Conservation (phyloP, 2,797 vertebrate genomes). For the Sciurus carolinensis region DNA sequence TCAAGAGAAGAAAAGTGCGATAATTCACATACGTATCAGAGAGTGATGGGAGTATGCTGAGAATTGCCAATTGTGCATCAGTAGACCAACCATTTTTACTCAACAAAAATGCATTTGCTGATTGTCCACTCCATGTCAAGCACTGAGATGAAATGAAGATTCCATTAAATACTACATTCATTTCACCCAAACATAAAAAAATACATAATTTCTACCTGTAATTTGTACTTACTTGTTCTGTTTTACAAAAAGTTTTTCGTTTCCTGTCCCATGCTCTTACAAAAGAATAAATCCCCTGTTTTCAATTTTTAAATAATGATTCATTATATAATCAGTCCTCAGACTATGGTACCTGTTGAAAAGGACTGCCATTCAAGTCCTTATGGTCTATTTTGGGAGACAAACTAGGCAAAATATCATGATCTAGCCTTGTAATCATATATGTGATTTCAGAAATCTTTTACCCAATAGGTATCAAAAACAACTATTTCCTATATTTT, state of each 20-base stretch:
- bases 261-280: not conserved
- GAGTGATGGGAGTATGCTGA: not conserved
- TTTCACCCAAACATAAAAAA: conserved; percentile 14
- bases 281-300: not conserved
- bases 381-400: not conserved
- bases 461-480: not conserved
- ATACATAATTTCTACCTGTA: not conserved
- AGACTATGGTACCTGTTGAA: not conserved
- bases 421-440: not conserved
- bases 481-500: not conserved
- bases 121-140: not conserved
- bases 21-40: not conserved
- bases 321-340: not conserved
- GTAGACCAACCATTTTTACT: not conserved
- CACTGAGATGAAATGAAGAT: conserved; percentile 8
- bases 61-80: not conserved
- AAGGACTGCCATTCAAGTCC: not conserved
- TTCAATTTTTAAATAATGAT: conserved; percentile 5
- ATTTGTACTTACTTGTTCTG: conserved; percentile 18
- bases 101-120: not conserved
- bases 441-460: conserved; percentile 20
- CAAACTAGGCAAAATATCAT: not conserved
- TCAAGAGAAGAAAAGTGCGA: not conserved
- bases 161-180: not conserved
- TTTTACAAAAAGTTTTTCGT: not conserved